Base-by-base conservation (phyloP, 2,888 invertebrate genomes). In the Itoplectis maculator region DNA sequence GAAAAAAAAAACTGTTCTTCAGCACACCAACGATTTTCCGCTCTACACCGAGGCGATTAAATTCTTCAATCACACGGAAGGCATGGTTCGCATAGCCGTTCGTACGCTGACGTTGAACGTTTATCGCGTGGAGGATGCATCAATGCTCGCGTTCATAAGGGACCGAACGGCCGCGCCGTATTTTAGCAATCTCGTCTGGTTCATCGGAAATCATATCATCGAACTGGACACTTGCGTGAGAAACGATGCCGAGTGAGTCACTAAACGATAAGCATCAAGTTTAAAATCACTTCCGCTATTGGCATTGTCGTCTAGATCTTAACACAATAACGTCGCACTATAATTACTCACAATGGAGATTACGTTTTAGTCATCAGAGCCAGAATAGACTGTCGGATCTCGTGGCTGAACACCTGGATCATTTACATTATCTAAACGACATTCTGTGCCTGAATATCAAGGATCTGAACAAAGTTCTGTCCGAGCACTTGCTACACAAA, bases 11-110 rank as follows among this genome's bases (percentile, higher is more conserved):
- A 29, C 4, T 94, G 94, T 40, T 65, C n/a, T 5, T 61, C 90
- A 98, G 98, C 97, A 98, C 91, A 99, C 99, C 73, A 98, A 99
- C 94, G 99, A 99, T 93, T 99, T 99, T 93, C 99, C 99, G 6
- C 94, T 99, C 18, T 99, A 99, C 92, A 99, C 99, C 2, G 99
- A 99, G 94, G 99, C 99, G 45, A 98, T 99, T 83, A 99, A 99
- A 93, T 99, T 99, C 94, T 99, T 99, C 94, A 99, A 99, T 93
- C 99, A 99, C 93, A 96, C 98, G 0, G 99, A 99, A 93, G 97
- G 98, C 47, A 99, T 99, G 99, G 99, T 99, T 45, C 95, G 99
- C 65, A 99, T 99, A 88, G 99, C 99, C 2, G 99, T 99, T 13
- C 95, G 99, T 81, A 99, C 99, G 11, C 95, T 99, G 84, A 99